Conservation (phyloP, 2,113 vertebrate species). For the Dasyornis broadbenti region DNA sequence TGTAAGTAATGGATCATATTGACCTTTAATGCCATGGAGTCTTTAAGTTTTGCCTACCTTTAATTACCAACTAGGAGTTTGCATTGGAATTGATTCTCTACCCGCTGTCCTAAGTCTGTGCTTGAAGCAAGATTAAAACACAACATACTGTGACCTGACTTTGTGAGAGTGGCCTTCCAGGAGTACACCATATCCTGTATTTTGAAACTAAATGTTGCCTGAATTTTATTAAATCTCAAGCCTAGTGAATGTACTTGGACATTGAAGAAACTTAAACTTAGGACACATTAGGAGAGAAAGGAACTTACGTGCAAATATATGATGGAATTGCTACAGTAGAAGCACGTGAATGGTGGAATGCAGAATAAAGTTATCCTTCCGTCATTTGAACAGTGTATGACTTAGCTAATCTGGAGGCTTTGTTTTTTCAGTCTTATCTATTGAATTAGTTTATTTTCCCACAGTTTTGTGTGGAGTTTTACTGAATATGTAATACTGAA, state of each 20-base stretch:
- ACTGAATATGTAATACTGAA: neutral
- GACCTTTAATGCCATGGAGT: neutral
- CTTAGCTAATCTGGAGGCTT: neutral
- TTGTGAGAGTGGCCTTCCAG: neutral
- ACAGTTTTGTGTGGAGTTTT: neutral
- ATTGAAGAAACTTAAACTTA: neutral
- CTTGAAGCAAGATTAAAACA: neutral
- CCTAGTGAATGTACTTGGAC: neutral
- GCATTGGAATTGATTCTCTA: neutral
- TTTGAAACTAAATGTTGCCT: neutral
- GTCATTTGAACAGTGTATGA: neutral
- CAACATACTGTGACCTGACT: neutral
- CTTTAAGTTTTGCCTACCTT: neutral
- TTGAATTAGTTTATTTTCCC: conserved; percentile 21
- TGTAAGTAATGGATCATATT: neutral
- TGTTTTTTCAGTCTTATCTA: conserved; percentile 11
- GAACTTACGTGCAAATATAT: neutral
- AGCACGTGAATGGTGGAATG: neutral
- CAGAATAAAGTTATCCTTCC: neutral
- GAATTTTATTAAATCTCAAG: neutral
- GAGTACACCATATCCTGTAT: neutral
- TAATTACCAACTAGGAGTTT: neutral
- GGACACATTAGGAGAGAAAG: neutral
- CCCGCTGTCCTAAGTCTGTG: neutral
- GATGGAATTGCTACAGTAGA: neutral